These are phyloP conservation scores for Catotricha subobsoleta DNA, from an alignment of 2,888 invertebrate species.

Conservation along the genomic window DNA sequence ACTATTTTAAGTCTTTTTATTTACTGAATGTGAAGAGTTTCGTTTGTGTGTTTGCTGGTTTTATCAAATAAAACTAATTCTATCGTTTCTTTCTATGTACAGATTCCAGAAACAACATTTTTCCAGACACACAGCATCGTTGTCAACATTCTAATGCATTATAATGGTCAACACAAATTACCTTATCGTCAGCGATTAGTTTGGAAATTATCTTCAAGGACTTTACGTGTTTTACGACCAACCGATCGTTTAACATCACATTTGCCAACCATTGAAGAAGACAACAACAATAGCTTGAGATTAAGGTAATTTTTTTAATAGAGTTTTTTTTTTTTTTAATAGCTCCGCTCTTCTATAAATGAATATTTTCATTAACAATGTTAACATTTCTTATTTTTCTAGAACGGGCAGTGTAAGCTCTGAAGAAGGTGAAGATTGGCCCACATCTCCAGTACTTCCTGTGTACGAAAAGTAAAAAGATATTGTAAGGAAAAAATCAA, in stretches of 20 bases:
- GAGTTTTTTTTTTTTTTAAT: conserved; percentile 2
- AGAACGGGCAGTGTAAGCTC: conserved; percentile 44
- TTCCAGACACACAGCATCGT: conserved; percentile 42
- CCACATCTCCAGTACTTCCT: conserved; percentile 42
- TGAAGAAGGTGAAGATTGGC: conserved; percentile 40
- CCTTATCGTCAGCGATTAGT: conserved; percentile 54
- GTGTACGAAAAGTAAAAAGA: conserved; percentile 31
- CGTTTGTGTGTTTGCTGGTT: too few species aligned
- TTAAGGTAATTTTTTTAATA: conserved; percentile 5
- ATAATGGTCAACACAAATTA: conserved; percentile 51
- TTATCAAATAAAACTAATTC: conserved; percentile 9
- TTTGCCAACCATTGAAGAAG: conserved; percentile 58
- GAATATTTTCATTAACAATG: background rate
- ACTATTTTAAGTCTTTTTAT: too few species aligned
- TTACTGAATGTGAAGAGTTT: too few species aligned
- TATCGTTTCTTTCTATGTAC: conserved; percentile 11
- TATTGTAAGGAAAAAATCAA: too few species aligned
- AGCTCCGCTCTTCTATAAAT: background rate
- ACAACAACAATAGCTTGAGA: conserved; percentile 24
- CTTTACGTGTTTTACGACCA: conserved; percentile 47
- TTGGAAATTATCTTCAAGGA: conserved; percentile 59
- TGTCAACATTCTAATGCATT: conserved; percentile 44
- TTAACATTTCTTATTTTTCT: background rate
- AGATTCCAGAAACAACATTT: conserved; percentile 52
- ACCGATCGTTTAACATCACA: conserved; percentile 54